Conservation (phyloP, 2,113 vertebrate genomes). For the Coracopsis vasa region DNA sequence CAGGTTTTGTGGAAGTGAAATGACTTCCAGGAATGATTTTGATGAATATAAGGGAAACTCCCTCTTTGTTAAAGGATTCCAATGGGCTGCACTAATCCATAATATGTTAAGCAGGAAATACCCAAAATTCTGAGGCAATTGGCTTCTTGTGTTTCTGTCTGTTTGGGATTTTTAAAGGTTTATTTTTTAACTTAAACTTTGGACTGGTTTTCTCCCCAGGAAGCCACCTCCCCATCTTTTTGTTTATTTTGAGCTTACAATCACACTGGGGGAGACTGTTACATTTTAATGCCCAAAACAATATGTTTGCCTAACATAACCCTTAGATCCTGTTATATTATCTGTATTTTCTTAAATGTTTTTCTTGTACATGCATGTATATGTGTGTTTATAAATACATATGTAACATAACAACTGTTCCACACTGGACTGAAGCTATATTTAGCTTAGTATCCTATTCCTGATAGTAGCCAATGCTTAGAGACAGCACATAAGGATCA, state of each 20-base stretch:
- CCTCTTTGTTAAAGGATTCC: background rate
- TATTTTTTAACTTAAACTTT: background rate
- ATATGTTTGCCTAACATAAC: background rate
- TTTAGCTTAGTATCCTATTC: background rate
- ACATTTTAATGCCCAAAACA: background rate
- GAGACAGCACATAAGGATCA: background rate
- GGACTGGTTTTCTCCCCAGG: background rate
- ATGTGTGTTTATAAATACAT: background rate
- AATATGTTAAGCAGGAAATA: background rate
- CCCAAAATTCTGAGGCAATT: background rate
- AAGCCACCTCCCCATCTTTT: background rate
- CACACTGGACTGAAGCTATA: background rate
- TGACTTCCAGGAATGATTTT: background rate
- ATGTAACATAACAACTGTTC: background rate
- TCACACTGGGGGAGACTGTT: background rate
- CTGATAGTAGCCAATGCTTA: background rate
- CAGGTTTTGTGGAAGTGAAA: background rate
- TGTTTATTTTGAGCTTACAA: background rate
- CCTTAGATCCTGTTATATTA: background rate
- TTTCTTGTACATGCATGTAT: background rate
- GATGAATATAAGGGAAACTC: background rate
- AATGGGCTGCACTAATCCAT: background rate
- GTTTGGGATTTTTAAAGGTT: background rate
- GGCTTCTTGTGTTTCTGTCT: background rate
- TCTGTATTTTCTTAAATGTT: background rate